These are phyloP conservation scores for Craniophora ligustri DNA, from an alignment of 2,888 invertebrate genomes.

Conservation along the genomic window DNA sequence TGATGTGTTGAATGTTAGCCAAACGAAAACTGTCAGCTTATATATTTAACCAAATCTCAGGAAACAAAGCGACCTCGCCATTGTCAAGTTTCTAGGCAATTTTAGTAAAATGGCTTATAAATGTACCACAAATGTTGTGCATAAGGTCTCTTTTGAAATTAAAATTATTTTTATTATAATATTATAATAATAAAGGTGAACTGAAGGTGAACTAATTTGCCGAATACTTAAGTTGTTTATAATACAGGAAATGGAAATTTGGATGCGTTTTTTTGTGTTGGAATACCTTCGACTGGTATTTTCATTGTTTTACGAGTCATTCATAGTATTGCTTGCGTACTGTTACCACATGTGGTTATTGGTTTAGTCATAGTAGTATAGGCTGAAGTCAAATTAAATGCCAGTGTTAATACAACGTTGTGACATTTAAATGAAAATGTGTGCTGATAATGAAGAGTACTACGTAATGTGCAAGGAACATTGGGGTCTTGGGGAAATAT, in stretches of 20 bases:
- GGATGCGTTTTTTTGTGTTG: slow-evolving; percentile 28
- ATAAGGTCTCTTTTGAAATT: slow-evolving; percentile 60
- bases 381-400: neutral
- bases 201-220: slow-evolving; percentile 62
- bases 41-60: slow-evolving; percentile 71
- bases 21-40: slow-evolving; percentile 66
- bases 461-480: too few species aligned
- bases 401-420: neutral
- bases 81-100: slow-evolving; percentile 68
- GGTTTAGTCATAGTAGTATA: neutral
- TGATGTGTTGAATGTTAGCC: slow-evolving; percentile 68
- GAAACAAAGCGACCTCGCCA: slow-evolving; percentile 71
- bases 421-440: too few species aligned
- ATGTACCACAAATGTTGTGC: slow-evolving; percentile 59
- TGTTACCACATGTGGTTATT: neutral
- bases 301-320: slow-evolving; percentile 5
- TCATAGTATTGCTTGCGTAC: neutral
- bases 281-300: slow-evolving; percentile 3
- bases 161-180: slow-evolving; percentile 57
- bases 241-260: slow-evolving; percentile 40
- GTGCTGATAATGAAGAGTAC: too few species aligned
- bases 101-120: slow-evolving; percentile 65
- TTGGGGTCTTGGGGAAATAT: too few species aligned
- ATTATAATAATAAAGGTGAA: slow-evolving; percentile 48
- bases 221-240: slow-evolving; percentile 30